These are phyloP conservation scores for Dugesia japonica DNA, from an alignment of 2,888 invertebrate species.

Conservation along the genomic window DNA sequence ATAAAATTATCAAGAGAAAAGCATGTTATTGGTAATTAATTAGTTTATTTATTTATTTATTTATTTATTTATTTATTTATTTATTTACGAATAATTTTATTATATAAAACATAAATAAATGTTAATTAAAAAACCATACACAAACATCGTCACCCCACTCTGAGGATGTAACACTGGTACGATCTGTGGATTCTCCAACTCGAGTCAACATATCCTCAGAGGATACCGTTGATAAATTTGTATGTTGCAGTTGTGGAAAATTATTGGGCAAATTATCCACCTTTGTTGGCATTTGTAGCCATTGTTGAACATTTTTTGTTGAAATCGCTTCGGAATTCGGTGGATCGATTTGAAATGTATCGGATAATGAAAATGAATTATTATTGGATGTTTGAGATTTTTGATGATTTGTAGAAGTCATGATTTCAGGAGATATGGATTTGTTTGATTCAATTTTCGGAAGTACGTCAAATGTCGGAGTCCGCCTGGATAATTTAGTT, in stretches of 20 bases:
- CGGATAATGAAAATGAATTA: background rate
- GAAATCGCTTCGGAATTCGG: background rate
- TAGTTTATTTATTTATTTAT: too few relatives aligned
- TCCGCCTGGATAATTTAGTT: background rate
- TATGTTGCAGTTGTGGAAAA: background rate
- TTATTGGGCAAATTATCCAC: background rate
- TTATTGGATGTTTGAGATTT: background rate
- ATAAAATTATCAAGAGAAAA: too few relatives aligned
- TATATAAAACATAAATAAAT: too few relatives aligned
- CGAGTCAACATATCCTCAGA: background rate
- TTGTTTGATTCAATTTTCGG: background rate
- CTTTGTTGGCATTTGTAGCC: background rate
- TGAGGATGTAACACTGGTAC: conserved; percentile 32
- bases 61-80: too few relatives aligned
- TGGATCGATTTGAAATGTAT: background rate
- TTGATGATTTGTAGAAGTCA: background rate
- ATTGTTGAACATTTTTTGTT: background rate
- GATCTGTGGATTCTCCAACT: conserved; percentile 24
- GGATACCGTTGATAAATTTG: background rate
- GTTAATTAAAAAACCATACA: conserved; percentile 27
- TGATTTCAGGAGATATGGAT: background rate
- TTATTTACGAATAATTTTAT: too few relatives aligned
- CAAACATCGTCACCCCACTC: conserved; percentile 33
- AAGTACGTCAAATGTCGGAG: background rate
- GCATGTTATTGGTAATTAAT: too few relatives aligned